Conservation (phyloP, 2,888 invertebrate genomes). For the Hydriomena furcata region DNA sequence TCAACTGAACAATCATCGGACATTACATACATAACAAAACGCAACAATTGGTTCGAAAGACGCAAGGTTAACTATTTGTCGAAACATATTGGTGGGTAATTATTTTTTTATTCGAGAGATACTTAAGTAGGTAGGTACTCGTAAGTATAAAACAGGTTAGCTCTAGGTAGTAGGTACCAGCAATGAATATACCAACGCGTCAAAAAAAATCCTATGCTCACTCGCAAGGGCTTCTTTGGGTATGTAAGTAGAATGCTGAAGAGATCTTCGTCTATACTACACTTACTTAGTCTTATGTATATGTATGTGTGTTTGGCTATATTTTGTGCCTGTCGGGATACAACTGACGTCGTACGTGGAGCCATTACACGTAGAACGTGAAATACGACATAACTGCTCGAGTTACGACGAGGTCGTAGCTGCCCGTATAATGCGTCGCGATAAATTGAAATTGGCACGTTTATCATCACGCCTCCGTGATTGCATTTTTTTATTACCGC, state of each 20-base stretch:
- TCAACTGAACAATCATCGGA: too few relatives aligned
- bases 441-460: conserved; percentile 72
- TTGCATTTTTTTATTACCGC: conserved; percentile 60
- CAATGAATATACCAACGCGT: too few relatives aligned
- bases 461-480: conserved; percentile 64
- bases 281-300: conserved; percentile 31
- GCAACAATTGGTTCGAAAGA: too few relatives aligned
- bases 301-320: conserved; percentile 25
- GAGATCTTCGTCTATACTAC: background rate
- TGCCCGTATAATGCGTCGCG: conserved; percentile 64
- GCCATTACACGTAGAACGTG: conserved; percentile 66
- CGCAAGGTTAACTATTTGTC: too few relatives aligned
- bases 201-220: too few relatives aligned
- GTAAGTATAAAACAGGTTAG: too few relatives aligned
- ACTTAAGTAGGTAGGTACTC: too few relatives aligned
- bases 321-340: conserved; percentile 33
- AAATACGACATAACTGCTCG: conserved; percentile 69
- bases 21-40: too few relatives aligned
- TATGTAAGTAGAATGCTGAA: background rate
- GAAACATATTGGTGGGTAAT: too few relatives aligned
- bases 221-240: background rate
- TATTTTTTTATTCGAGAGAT: too few relatives aligned
- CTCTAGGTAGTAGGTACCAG: too few relatives aligned
- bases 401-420: conserved; percentile 63
- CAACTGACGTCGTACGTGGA: conserved; percentile 52